A percentile compares a stretch with the other conserved stretches of the same genome.
phyloP scores from a whole-genome alignment of 1,140 invertebrate species.

The Leptestheria dahalacensis region DNA sequence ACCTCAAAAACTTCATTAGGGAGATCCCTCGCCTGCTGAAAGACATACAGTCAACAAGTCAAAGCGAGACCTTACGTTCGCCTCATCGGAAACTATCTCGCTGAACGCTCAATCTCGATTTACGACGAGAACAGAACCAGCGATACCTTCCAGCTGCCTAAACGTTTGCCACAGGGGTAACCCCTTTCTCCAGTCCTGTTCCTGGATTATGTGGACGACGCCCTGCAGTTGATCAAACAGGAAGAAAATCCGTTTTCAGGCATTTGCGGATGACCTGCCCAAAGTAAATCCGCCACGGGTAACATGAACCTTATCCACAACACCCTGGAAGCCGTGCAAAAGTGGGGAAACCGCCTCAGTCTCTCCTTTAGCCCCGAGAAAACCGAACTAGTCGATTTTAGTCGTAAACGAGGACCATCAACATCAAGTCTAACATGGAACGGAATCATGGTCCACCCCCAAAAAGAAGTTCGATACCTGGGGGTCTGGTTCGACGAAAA shows the following conservation, averaged over 20 bases:
- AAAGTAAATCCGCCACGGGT: neutral
- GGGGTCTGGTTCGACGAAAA: constrained; percentile 4
- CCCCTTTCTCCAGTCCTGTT: constrained; percentile 3
- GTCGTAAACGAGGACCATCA: neutral
- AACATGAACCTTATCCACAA: constrained; percentile 3
- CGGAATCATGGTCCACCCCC: neutral
- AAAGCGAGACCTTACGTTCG: too few species aligned
- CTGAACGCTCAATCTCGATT: neutral
- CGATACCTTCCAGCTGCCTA: neutral
- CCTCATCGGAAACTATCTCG: neutral
- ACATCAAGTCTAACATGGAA: neutral
- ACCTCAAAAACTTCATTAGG: neutral
- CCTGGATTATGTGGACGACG: constrained; percentile 1
- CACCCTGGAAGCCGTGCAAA: neutral
- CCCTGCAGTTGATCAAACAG: neutral
- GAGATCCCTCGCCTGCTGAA: neutral
- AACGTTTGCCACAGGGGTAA: constrained; percentile 1
- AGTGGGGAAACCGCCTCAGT: neutral
- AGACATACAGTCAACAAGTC: neutral
- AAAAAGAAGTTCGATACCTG: constrained; percentile 1
- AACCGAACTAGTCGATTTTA: constrained; percentile 6
- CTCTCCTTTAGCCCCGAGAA: neutral
- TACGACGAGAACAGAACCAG: neutral
- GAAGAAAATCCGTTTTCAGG: neutral
- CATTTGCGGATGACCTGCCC: constrained; percentile 1